phyloP scores from a whole-genome alignment of 2,888 invertebrate species.

The Muschampia plurimacula region DNA sequence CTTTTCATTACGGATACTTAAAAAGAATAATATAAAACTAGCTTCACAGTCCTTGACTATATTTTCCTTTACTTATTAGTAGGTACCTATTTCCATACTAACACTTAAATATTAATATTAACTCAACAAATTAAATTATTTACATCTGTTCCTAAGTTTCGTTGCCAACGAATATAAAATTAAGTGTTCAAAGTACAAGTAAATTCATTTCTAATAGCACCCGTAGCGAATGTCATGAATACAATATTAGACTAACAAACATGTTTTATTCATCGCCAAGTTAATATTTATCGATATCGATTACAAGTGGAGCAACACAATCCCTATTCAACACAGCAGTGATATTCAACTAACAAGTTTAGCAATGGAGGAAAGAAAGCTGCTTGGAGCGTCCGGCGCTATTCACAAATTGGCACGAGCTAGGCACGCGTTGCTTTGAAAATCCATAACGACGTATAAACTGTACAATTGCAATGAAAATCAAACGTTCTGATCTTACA shows the following conservation, averaged over 20 bases:
- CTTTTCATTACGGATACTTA: no score
- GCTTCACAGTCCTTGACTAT: not conserved
- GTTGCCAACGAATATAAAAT: conserved; percentile 3
- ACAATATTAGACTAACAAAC: conserved; percentile 19
- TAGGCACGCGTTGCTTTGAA: conserved; percentile 70
- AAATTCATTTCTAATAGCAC: conserved; percentile 25
- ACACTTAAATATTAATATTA: not conserved
- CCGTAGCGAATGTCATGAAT: conserved; percentile 17
- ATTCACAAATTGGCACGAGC: conserved; percentile 85
- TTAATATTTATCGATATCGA: conserved; percentile 58
- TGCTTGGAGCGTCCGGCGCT: conserved; percentile 79
- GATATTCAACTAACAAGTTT: conserved; percentile 81
- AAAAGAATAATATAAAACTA: not conserved
- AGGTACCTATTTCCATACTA: not conserved
- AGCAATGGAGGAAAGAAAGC: conserved; percentile 83
- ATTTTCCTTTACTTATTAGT: not conserved
- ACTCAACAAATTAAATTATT: not conserved
- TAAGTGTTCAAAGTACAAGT: conserved; percentile 11
- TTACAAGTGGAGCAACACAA: conserved; percentile 50
- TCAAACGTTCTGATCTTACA: conserved; percentile 37
- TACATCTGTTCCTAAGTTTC: not conserved
- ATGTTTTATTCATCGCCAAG: conserved; percentile 28
- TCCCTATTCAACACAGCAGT: conserved; percentile 70
- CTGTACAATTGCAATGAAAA: conserved; percentile 45
- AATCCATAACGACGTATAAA: conserved; percentile 52